Base-by-base conservation (phyloP, 2,888 invertebrate genomes). In the Poecilobothrus nobilitatus region DNA sequence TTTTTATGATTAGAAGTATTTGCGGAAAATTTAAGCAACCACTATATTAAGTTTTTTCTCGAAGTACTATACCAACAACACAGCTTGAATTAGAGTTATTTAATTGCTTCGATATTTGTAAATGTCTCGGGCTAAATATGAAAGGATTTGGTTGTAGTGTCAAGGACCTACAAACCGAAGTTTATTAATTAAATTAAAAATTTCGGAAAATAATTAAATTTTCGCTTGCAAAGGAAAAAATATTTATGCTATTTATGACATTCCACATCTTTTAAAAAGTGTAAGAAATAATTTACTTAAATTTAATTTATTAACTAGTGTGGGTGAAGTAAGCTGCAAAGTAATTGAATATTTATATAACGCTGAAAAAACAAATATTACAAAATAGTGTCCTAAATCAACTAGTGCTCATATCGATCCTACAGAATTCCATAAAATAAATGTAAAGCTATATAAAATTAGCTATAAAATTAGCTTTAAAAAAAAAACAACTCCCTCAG, bases 1-100 rank as follows among this genome's bases (percentile, higher is more conserved):
- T 62, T 2, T 66, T 66, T 61, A 66, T 66, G 66, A 27, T 62
- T 53, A 20, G 66, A 66, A 66, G 66, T 61, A 53, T 67, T 34
- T 67, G 67, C 62, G 66, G 66, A 8, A 61, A 66, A 22, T 66
- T 66, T 21, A 66, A 66, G 27, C 66, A 66, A n/a, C 10, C 22
- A 18, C 27, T 67, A 34, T 62, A 67, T 62, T 66, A 66, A 22
- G 61, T 66, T 15, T 21, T 22, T 62, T 66, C 21, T 37, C 21
- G 53, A 22, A 12, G 53, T 20, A 7, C 21, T 18, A 66, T 61
- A 27, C 10, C 18, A 10, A 22, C 53, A n/a, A 27, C 53, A 66
- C 7, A 33, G 18, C 22, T 66, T 53, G 10, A 66, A 66, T 22
- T 2, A 9, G 61, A 66, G 21, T 9, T 22, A 21, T 22, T n/a